phyloP scores from a whole-genome alignment of 1,140 invertebrate genomes.

The Aphelinus certus region DNA sequence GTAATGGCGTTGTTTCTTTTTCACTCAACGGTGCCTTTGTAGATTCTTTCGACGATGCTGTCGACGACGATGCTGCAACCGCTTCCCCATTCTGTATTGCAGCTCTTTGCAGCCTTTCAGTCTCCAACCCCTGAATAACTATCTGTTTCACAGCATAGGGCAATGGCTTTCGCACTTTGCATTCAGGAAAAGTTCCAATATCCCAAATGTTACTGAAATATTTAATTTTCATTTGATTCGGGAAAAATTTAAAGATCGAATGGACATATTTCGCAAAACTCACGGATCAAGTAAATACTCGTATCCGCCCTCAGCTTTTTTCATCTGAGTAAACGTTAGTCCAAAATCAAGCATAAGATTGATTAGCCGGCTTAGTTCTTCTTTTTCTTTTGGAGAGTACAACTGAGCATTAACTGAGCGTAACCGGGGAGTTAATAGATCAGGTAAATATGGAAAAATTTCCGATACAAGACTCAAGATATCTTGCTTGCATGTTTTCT shows the following conservation, averaged over 20 bases:
- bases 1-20: slow-evolving; percentile 4
- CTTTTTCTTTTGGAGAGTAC: slow-evolving; percentile 80
- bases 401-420: slow-evolving; percentile 80
- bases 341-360: slow-evolving; percentile 90
- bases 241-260: not conserved
- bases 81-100: slow-evolving; percentile 55
- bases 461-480: slow-evolving; percentile 74
- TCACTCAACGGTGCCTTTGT: no score
- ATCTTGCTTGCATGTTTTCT: slow-evolving; percentile 70
- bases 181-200: slow-evolving; percentile 56
- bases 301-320: slow-evolving; percentile 80
- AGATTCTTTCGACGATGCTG: not conserved
- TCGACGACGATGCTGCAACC: not conserved
- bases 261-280: slow-evolving; percentile 51
- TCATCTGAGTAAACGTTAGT: slow-evolving; percentile 85
- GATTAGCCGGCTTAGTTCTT: slow-evolving; percentile 77
- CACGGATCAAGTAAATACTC: slow-evolving; percentile 85
- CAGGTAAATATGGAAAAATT: slow-evolving; percentile 77
- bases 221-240: slow-evolving; percentile 5
- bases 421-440: slow-evolving; percentile 80
- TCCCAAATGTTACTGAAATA: slow-evolving; percentile 63
- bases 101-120: slow-evolving; percentile 73
- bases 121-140: slow-evolving; percentile 79
- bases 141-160: slow-evolving; percentile 81
- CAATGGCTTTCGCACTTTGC: slow-evolving; percentile 54